Conservation (phyloP, 2,888 invertebrate genomes). For the Lasioglossum morio region DNA sequence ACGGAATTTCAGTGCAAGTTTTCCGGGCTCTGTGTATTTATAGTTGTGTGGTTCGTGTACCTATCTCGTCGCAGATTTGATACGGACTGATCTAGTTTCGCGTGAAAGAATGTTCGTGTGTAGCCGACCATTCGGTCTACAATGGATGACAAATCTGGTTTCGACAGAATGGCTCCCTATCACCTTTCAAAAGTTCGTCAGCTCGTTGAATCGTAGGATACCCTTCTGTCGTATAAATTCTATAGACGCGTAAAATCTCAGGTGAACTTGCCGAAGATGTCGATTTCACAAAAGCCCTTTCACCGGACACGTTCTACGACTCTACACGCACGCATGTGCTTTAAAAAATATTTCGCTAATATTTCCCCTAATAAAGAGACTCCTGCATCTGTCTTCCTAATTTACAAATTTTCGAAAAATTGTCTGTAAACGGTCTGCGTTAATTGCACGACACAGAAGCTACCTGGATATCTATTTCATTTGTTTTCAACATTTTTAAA, state of each 20-base stretch:
- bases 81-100: slow-evolving; percentile 55
- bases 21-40: slow-evolving; percentile 33
- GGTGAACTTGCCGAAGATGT: background rate
- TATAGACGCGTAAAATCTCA: slow-evolving; percentile 17
- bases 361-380: background rate
- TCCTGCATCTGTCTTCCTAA: too few species aligned
- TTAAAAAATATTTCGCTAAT: background rate
- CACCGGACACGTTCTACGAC: background rate
- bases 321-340: background rate
- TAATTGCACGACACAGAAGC: too few species aligned
- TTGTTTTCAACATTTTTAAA: too few species aligned
- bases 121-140: slow-evolving; percentile 33
- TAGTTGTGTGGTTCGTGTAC: slow-evolving; percentile 29
- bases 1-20: slow-evolving; percentile 51
- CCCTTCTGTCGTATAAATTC: slow-evolving; percentile 10
- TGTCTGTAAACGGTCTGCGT: too few species aligned
- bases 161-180: slow-evolving; percentile 37
- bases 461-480: too few species aligned
- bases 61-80: slow-evolving; percentile 51
- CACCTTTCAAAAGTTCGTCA: slow-evolving; percentile 45
- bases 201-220: slow-evolving; percentile 21
- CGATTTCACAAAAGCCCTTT: background rate
- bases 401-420: too few species aligned
- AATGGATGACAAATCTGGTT: slow-evolving; percentile 54
- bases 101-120: slow-evolving; percentile 43